Evolutionary conservation across 2,888 invertebrate species (phyloP).

Genomic region (Leucophora obtusa): DNA sequence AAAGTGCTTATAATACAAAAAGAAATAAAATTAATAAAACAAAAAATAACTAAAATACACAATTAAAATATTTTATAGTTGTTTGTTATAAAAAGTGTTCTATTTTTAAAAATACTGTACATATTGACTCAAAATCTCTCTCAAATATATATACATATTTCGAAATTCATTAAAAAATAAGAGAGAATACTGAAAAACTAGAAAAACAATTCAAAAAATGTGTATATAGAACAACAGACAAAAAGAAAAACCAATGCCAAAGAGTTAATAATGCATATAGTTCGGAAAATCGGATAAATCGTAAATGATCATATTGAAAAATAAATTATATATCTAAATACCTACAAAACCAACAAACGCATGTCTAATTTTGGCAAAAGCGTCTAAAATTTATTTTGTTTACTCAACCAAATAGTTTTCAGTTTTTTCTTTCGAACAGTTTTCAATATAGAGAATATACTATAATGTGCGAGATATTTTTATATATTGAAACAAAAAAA

Average conservation of each 20-base stretch:
- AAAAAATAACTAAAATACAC: not conserved
- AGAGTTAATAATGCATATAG: conserved; percentile 47
- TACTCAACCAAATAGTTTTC: conserved; percentile 37
- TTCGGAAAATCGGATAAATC: conserved; percentile 29
- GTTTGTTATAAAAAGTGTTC: conserved; percentile 44
- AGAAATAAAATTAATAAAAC: conserved; percentile 30
- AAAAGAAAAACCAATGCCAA: conserved; percentile 44
- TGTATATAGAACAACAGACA: conserved; percentile 24
- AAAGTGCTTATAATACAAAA: not conserved
- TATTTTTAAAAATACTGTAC: conserved; percentile 62
- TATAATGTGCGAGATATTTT: conserved; percentile 25
- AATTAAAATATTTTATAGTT: conserved; percentile 27
- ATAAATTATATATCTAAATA: conserved; percentile 4
- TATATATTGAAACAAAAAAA: not conserved
- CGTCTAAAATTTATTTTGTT: conserved; percentile 20
- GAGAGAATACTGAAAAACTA: conserved; percentile 13
- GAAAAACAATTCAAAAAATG: conserved; percentile 24
- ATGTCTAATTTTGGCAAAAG: conserved; percentile 77
- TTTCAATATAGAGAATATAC: conserved; percentile 26
- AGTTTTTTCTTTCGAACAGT: conserved; percentile 16
- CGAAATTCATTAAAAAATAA: conserved; percentile 46
- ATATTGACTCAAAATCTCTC: conserved; percentile 25
- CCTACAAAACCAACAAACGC: conserved; percentile 58
- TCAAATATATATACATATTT: not conserved
- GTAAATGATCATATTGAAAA: conserved; percentile 22